Conservation (phyloP, 2,888 invertebrate genomes). For the Dastarcus helophoroides region DNA sequence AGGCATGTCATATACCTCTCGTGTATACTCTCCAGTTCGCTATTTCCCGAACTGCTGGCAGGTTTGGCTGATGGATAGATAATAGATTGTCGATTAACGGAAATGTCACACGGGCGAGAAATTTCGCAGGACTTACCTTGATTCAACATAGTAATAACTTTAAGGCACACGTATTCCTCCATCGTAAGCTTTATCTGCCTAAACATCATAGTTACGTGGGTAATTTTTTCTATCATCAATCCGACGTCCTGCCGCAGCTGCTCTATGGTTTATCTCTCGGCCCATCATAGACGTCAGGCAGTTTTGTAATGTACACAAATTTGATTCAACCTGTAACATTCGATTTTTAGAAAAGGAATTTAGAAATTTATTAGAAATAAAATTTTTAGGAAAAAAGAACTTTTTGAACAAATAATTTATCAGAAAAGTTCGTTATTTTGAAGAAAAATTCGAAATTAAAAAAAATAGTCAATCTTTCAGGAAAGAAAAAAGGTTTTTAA, state of each 20-base stretch:
- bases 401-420: too few species aligned
- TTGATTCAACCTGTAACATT: slow-evolving; percentile 68
- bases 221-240: slow-evolving; percentile 92
- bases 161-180: slow-evolving; percentile 97
- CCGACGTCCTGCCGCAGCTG: slow-evolving; percentile 92
- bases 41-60: slow-evolving; percentile 35
- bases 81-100: too few species aligned
- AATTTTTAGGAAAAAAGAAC: too few species aligned
- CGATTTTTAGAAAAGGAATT: too few species aligned
- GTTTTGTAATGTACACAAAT: slow-evolving; percentile 77
- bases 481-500: too few species aligned
- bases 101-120: too few species aligned
- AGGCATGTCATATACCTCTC: slow-evolving; percentile 92
- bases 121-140: slow-evolving; percentile 55
- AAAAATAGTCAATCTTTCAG: too few species aligned
- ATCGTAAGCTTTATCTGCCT: slow-evolving; percentile 81
- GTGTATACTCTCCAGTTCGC: slow-evolving; percentile 78
- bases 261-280: slow-evolving; percentile 79
- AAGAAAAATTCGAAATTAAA: too few species aligned
- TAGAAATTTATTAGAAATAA: too few species aligned
- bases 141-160: slow-evolving; percentile 94
- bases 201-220: slow-evolving; percentile 90
- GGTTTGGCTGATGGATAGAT: slow-evolving; percentile 34
- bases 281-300: slow-evolving; percentile 90
- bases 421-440: too few species aligned